Conservation (phyloP, 2,113 vertebrate genomes). For the Eretmochelys imbricata region DNA sequence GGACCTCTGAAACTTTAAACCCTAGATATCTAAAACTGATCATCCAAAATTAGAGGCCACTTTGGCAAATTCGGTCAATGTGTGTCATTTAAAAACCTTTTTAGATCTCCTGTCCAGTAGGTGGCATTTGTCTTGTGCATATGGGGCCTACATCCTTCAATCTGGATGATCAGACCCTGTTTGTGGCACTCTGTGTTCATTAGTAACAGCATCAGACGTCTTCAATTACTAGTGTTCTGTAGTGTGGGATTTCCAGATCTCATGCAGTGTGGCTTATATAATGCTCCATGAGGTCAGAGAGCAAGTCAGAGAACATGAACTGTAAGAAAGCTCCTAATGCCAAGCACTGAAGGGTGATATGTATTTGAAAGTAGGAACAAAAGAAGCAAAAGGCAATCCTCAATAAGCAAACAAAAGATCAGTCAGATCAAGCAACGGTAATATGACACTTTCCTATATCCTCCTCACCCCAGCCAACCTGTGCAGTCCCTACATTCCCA, state of each 20-base stretch:
- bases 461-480: neutral
- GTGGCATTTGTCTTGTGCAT: neutral
- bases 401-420: neutral
- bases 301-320: neutral
- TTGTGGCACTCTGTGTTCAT: neutral
- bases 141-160: neutral
- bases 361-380: neutral
- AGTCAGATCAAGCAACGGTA: neutral
- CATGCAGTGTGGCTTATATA: neutral
- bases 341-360: neutral
- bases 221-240: accelerated
- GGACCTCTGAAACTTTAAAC: neutral
- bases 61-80: neutral
- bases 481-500: neutral
- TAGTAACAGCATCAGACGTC: neutral
- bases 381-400: neutral
- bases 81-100: neutral
- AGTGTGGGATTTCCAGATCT: neutral
- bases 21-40: neutral
- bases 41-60: neutral
- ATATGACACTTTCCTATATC: neutral
- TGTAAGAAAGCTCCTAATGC: neutral
- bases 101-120: neutral
- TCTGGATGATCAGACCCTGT: neutral
- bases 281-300: neutral